Base-by-base conservation (phyloP, 2,888 invertebrate genomes). In the Caenorhabditis sp. region DNA sequence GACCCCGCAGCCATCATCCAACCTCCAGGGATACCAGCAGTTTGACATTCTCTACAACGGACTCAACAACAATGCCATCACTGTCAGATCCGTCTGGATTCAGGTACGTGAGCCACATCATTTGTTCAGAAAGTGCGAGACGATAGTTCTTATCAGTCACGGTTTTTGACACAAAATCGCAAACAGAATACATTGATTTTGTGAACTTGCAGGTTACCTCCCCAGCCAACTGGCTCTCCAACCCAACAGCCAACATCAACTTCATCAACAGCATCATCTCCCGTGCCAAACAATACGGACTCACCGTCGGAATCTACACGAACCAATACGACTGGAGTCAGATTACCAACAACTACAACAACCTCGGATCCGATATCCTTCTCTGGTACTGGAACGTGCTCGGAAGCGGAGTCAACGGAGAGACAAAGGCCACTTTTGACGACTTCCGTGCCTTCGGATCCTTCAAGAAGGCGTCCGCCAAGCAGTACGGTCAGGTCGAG, bases 361-460 rank as follows among this genome's bases (percentile, higher is more conserved):
- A 50, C 2, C 20, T 72, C 56, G 40, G 71, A 15, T 53, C 68
- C 37, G 82, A 82, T 60, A 53, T 77, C 44, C 56, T 68, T n/a
- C 64, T 84, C 60, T 84, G 84, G 84, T 86, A 86, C 60, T 85
- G 81, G 82, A 69, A 78, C 40, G 79, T 80, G 9, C 55, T 64
- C 18, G 85, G 83, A 37, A 20, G 40, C 26, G 86, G 86, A 15
- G 62, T 68, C 13, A 56, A 44, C 13, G 84, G 84, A 28, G 84
- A 86, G 58, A 79, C 83, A 11, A 40, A 78, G 26, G 62, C 82
- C 50, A 81, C 65, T 61, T 85, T 86, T 53, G 77, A 69, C 22
- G 79, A 83, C 37, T 82, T 78, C 82, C 67, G 68, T 35, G 32
- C 71, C 1, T 85, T 85, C 65, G 85, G 82, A 44, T 55, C 69